Conservation (phyloP, 2,113 vertebrate genomes). For the Callocephalon fimbriatum region DNA sequence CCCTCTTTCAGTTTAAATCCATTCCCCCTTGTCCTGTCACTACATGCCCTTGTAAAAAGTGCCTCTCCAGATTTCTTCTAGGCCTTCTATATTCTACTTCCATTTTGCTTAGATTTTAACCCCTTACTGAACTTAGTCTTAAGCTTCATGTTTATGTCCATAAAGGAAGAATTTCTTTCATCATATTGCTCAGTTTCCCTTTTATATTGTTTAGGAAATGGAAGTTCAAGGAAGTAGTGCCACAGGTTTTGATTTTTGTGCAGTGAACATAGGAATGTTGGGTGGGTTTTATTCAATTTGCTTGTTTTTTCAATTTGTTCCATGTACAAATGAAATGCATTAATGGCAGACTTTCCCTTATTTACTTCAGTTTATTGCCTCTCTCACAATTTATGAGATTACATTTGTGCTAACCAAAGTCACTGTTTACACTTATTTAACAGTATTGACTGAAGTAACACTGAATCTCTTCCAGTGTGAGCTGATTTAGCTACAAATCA, state of each 20-base stretch:
- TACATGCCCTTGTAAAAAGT: neutral
- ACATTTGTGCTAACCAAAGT: constrained; percentile 38
- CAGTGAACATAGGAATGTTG: neutral
- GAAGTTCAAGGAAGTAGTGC: neutral
- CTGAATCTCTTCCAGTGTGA: constrained; percentile 63
- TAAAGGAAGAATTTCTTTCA: constrained; percentile 23
- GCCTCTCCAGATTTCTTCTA: neutral
- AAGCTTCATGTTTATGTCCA: neutral
- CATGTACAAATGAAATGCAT: constrained; percentile 37
- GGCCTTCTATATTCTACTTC: neutral
- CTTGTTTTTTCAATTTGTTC: neutral
- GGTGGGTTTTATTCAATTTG: neutral
- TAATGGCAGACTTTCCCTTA: constrained; percentile 24
- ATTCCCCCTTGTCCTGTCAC: neutral
- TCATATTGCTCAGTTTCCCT: constrained; percentile 30
- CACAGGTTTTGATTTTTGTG: constrained; percentile 6
- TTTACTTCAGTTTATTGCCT: constrained; percentile 62
- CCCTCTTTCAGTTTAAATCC: neutral
- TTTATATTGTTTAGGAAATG: constrained; percentile 48
- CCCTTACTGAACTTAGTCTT: neutral
- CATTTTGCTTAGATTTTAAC: neutral
- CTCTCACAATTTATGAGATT: constrained; percentile 43
- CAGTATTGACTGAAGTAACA: constrained; percentile 71
- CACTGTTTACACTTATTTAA: constrained; percentile 76
- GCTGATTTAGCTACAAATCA: constrained; percentile 80